These are phyloP conservation scores for Chorisops tibialis DNA, from an alignment of 2,888 invertebrate genomes.

Conservation along the genomic window DNA sequence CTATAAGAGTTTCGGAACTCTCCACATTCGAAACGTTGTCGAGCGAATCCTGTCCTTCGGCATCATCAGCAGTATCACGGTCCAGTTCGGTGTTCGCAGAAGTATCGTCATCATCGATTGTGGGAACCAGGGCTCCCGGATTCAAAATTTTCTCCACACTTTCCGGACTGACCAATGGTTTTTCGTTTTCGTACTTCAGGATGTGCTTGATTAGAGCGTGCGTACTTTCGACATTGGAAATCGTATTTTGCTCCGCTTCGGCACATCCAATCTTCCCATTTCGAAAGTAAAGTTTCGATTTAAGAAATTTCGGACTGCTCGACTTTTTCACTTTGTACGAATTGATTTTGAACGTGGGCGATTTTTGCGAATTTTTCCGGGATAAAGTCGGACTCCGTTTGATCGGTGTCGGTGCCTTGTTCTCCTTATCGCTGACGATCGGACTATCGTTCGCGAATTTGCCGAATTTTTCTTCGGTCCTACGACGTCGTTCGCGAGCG, in stretches of 20 bases:
- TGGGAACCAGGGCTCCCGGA: slow-evolving; percentile 21
- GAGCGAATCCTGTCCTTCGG: slow-evolving; percentile 30
- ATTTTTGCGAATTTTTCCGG: slow-evolving; percentile 36
- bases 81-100: no score
- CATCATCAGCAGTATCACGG: slow-evolving; percentile 18
- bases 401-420: slow-evolving; percentile 23
- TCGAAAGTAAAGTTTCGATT: slow-evolving; percentile 49
- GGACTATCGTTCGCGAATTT: slow-evolving; percentile 31
- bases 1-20: slow-evolving; percentile 7
- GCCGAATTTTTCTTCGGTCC: slow-evolving; percentile 32
- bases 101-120: slow-evolving; percentile 36
- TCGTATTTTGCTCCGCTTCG: slow-evolving; percentile 45
- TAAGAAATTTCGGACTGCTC: slow-evolving; percentile 46
- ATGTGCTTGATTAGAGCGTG: slow-evolving; percentile 52
- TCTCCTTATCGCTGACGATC: slow-evolving; percentile 30
- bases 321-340: slow-evolving; percentile 43
- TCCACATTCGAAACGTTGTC: slow-evolving; percentile 34
- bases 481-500: slow-evolving; percentile 36
- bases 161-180: slow-evolving; percentile 50
- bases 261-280: slow-evolving; percentile 52
- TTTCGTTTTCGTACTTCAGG: slow-evolving; percentile 47
- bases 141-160: slow-evolving; percentile 46
- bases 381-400: slow-evolving; percentile 27
- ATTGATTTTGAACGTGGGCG: slow-evolving; percentile 48
- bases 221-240: slow-evolving; percentile 49